Percentiles rank a stretch among this genome's conserved stretches.
These are phyloP conservation scores for Noctuana brunneofusca DNA, from an alignment of 2,888 invertebrate genomes.

Conservation along the genomic window DNA sequence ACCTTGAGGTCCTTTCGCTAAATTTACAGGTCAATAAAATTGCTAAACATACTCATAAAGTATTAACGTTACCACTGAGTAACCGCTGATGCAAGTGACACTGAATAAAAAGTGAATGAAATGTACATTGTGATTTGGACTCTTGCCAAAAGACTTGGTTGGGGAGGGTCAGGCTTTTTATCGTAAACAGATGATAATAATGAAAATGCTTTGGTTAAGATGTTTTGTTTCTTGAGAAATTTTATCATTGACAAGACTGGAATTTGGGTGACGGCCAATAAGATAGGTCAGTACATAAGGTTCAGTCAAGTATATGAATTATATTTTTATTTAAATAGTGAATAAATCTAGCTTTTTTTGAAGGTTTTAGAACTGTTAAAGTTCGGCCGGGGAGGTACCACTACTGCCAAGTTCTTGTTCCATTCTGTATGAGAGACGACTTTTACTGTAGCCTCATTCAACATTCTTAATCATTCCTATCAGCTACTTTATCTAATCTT, in stretches of 20 bases:
- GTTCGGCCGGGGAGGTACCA: too few relatives aligned
- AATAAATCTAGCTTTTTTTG: not conserved
- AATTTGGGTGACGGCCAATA: conserved; percentile 5
- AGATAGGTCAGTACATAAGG: conserved; percentile 1
- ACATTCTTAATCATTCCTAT: conserved; percentile 9
- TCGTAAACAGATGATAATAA: conserved; percentile 1
- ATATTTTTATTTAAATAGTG: not conserved
- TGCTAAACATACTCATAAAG: conserved; percentile 15
- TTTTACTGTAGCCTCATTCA: not conserved
- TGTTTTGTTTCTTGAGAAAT: not conserved
- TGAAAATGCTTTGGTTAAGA: not conserved
- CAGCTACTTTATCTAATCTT: not conserved
- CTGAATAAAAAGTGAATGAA: conserved; percentile 12
- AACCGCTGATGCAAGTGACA: conserved; percentile 4
- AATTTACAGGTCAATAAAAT: conserved; percentile 22
- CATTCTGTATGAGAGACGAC: not conserved
- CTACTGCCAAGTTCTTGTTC: not conserved
- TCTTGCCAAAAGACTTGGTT: conserved; percentile 16
- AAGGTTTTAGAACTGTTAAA: too few relatives aligned
- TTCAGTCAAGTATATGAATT: too few relatives aligned
- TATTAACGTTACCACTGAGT: conserved; percentile 5
- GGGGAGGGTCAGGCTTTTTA: conserved; percentile 15
- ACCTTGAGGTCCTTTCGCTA: conserved; percentile 3
- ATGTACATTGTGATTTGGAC: conserved; percentile 13
- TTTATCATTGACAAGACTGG: not conserved